These are phyloP conservation scores for Charina bottae DNA, from an alignment of 2,113 vertebrate genomes.

Conservation along the genomic window DNA sequence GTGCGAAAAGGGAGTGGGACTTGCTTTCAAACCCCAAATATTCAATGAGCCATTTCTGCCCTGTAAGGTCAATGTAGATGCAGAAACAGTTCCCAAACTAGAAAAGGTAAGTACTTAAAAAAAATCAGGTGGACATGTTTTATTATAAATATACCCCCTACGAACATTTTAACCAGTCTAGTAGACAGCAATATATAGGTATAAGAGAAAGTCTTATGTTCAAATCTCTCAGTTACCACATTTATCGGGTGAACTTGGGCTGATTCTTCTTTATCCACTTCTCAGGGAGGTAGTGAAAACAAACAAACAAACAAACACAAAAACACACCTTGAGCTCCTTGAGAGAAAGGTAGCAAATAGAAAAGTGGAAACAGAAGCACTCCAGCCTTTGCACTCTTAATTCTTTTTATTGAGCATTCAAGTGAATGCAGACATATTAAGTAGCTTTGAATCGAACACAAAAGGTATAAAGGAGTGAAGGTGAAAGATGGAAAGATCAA, in stretches of 20 bases:
- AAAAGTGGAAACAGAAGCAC: background rate
- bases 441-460: background rate
- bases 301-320: background rate
- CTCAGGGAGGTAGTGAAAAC: background rate
- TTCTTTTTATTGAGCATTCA: background rate
- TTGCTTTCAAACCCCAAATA: too few relatives aligned
- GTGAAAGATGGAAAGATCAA: fast-evolving
- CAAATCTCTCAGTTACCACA: background rate
- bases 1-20: too few relatives aligned
- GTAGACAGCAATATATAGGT: background rate
- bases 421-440: background rate
- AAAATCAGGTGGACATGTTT: background rate
- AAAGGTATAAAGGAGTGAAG: fast-evolving
- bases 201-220: background rate
- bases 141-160: background rate
- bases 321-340: background rate
- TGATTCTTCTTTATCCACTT: background rate
- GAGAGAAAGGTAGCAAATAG: background rate
- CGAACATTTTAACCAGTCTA: background rate
- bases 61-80: background rate
- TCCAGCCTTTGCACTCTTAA: background rate
- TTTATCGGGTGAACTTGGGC: background rate
- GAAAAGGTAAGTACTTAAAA: background rate
- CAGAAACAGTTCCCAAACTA: background rate
- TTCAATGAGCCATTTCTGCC: background rate